These are phyloP conservation scores for Halisarca cf. caerulea DNA, from an alignment of 37 sponge, comb jelly and placozoan genomes.

Conservation along the genomic window DNA sequence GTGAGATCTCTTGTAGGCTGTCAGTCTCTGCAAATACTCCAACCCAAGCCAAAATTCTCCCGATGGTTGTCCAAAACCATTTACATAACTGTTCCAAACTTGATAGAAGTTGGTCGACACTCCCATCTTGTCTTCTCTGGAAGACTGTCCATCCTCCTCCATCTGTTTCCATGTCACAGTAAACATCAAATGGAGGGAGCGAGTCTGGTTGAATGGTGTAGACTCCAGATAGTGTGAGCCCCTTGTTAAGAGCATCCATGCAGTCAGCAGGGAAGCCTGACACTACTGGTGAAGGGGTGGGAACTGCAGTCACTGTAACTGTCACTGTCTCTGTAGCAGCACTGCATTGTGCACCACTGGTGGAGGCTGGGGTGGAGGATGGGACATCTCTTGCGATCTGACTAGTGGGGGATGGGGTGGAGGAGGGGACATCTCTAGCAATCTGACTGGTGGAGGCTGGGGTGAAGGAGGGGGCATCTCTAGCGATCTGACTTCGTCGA, in stretches of 20 bases:
- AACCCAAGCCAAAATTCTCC: constrained; percentile 46
- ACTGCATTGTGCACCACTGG: no score
- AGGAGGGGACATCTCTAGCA: no score
- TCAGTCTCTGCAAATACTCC: constrained; percentile 19
- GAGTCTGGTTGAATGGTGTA: constrained; percentile 21
- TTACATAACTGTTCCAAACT: constrained; percentile 22
- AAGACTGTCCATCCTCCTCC: constrained; percentile 20
- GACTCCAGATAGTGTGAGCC: constrained; percentile 3
- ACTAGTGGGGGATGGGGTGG: no score
- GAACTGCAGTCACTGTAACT: no score
- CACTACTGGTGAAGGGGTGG: no score
- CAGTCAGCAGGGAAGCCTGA: not conserved
- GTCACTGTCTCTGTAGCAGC: no score
- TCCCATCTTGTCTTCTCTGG: constrained; percentile 44
- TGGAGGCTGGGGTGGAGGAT: no score
- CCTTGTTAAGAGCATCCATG: not conserved
- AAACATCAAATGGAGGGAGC: not conserved
- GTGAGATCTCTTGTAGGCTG: not conserved
- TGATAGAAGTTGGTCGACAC: constrained; percentile 36
- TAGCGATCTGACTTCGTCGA: no score
- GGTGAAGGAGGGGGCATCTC: no score
- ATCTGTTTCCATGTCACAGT: constrained; percentile 6
- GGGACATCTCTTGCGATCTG: no score
- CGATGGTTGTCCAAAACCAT: constrained; percentile 34
- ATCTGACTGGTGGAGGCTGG: no score